phyloP scores from a whole-genome alignment of 1,140 invertebrate species.

The Drosophila arawakana region DNA sequence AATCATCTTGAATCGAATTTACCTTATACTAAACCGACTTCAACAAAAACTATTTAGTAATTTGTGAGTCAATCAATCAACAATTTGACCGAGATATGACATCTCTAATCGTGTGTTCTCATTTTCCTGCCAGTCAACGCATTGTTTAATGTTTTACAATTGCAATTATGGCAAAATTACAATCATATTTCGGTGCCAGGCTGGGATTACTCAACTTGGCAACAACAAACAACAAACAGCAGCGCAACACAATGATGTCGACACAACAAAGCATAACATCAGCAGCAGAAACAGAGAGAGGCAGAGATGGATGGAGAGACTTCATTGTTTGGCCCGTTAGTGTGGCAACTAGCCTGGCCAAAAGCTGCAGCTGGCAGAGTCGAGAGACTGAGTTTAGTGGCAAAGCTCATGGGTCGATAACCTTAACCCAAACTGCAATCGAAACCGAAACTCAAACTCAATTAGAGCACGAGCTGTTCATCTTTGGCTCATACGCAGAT shows the following conservation, averaged over 20 bases:
- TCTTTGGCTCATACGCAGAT: conserved; percentile 35
- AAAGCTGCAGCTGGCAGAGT: not conserved
- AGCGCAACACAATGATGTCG: conserved; percentile 8
- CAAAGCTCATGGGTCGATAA: conserved; percentile 26
- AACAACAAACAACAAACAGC: not conserved
- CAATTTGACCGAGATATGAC: not conserved
- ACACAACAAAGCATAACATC: conserved; percentile 31
- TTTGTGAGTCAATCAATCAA: not conserved
- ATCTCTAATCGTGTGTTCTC: not conserved
- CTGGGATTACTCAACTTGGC: conserved; percentile 27
- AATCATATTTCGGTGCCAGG: conserved; percentile 20
- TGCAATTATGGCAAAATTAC: conserved; percentile 18
- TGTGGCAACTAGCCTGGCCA: conserved; percentile 7
- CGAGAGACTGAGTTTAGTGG: not conserved
- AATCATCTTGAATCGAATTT: not conserved
- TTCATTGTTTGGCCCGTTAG: conserved; percentile 31
- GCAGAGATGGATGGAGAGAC: not conserved
- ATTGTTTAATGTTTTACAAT: conserved; percentile 8
- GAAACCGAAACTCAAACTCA: conserved; percentile 24
- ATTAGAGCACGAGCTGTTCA: conserved; percentile 6
- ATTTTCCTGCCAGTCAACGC: not conserved
- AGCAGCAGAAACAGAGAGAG: conserved; percentile 2
- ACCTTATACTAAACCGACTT: not conserved
- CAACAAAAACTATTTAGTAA: not conserved
- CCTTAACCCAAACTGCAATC: conserved; percentile 48